Base-by-base conservation (phyloP, 2,888 invertebrate species). In the Exephanes ischioxanthus region DNA sequence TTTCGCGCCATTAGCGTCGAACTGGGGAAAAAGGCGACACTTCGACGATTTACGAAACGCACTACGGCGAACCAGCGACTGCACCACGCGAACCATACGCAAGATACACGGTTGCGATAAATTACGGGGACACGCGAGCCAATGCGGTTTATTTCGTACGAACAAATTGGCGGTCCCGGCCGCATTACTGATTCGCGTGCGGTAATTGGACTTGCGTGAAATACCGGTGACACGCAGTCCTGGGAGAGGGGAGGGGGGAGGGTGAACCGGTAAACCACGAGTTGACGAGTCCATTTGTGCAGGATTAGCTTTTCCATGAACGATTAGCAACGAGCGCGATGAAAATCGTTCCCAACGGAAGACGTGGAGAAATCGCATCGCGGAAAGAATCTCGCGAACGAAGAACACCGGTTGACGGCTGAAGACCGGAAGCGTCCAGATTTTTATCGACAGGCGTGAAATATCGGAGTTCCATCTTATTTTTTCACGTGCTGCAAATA, bases 181-280 rank as follows among this genome's bases (percentile, higher is more conserved):
- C 76, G 77, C 87, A 80, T 88, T 89, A 87, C 85, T 53, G 63
- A 85, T 85, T 85, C 78, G 76, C 80, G 80, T 41, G 58, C 86
- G 71, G 80, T 89, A 89, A 89, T 88, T 87, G 87, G 81, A 75
- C 76, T 75, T 78, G 67, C 75, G 73, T 86, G 87, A 89, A 89
- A 87, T 80, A 87, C 87, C 80, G 82, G 66, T 63, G 86, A 87
- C 88, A 83, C 19, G 55, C n/a, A n/a, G 22, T n/a, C 19, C 19
- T 19, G 22, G 9, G 9, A 3, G 55, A 11, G 55, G 9, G 22
- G 16, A 3, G 55, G 3, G 2, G 22, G 55, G 22, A 22, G 22
- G 55, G n/a, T 19, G n/a, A 0, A 5, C 1, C 53, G n/a, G 22
- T 22, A 55, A 22, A 72, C 37, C 61, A 30, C 71, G 80, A 66